A percentile compares a stretch with the other conserved stretches of the same genome.
These are phyloP conservation scores for Ferrisia virgata DNA, from an alignment of 2,888 invertebrate species.

Conservation along the genomic window DNA sequence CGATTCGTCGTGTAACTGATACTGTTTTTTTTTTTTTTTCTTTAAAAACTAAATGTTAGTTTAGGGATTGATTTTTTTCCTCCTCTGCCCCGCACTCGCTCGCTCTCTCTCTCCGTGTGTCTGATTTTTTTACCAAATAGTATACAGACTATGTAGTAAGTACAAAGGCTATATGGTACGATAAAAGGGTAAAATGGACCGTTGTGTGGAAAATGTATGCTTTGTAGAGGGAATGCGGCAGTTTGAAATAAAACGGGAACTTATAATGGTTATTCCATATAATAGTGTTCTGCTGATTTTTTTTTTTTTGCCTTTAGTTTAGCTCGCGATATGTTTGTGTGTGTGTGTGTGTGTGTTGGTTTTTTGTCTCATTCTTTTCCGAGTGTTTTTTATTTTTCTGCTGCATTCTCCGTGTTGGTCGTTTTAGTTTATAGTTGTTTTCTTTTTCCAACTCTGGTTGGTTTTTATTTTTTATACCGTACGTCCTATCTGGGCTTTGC, in stretches of 20 bases:
- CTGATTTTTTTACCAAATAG: neutral
- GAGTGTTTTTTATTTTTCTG: neutral
- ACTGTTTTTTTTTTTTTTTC: slow-evolving; percentile 31
- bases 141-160: neutral
- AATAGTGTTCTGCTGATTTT: slow-evolving; percentile 35
- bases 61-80: slow-evolving; percentile 42
- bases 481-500: too few species aligned
- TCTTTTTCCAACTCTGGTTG: neutral
- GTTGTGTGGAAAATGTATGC: slow-evolving; percentile 13
- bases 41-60: slow-evolving; percentile 42
- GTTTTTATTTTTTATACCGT: neutral
- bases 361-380: neutral
- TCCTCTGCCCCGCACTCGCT: too few species aligned
- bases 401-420: neutral
- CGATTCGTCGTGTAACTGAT: slow-evolving; percentile 33
- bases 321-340: too few species aligned
- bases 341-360: neutral
- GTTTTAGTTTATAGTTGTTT: neutral
- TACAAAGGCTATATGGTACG: slow-evolving; percentile 15
- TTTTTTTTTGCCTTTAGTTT: slow-evolving; percentile 5
- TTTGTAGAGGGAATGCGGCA: slow-evolving; percentile 18
- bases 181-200: slow-evolving; percentile 44
- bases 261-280: slow-evolving; percentile 42
- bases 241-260: slow-evolving; percentile 42
- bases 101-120: too few species aligned